Evolutionary conservation across 2,113 vertebrate species (phyloP).

Genomic region (Bolborhynchus lineola): DNA sequence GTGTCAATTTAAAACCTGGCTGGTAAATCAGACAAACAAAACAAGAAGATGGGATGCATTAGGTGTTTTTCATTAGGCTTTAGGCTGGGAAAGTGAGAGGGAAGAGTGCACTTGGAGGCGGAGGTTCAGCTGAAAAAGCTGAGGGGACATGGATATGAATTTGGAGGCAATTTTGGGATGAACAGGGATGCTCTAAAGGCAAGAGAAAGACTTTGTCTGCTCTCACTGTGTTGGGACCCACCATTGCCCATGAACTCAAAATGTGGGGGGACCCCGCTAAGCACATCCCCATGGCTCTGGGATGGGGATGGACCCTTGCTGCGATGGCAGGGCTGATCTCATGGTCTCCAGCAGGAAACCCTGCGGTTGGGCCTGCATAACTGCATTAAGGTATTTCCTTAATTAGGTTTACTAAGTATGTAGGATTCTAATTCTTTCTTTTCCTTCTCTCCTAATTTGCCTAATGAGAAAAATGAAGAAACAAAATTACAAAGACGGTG

Average conservation of each 20-base stretch:
- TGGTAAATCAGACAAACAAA: not conserved
- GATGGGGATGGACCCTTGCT: not conserved
- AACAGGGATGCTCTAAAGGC: not conserved
- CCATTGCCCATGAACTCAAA: accelerated
- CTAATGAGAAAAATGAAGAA: conserved; percentile 10
- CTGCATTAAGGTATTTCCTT: conserved; percentile 40
- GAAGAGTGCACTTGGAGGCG: accelerated
- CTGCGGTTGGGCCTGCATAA: not conserved
- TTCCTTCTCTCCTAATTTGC: conserved; percentile 4
- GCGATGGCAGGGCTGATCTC: not conserved
- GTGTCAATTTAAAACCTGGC: not conserved
- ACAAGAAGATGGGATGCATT: not conserved
- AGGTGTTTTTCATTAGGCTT: not conserved
- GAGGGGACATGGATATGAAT: not conserved
- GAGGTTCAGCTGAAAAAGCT: not conserved
- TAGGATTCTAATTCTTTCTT: conserved; percentile 15
- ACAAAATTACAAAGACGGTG: not conserved
- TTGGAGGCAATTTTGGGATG: not conserved
- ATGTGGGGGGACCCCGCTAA: accelerated
- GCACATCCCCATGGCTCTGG: not conserved
- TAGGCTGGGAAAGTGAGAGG: not conserved
- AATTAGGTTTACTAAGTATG: conserved; percentile 28
- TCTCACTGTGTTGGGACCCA: not conserved
- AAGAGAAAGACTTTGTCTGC: not conserved
- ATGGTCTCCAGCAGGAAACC: accelerated